Conservation (phyloP, 2,797 vertebrate genomes). For the Rhinogobio ventralis region DNA sequence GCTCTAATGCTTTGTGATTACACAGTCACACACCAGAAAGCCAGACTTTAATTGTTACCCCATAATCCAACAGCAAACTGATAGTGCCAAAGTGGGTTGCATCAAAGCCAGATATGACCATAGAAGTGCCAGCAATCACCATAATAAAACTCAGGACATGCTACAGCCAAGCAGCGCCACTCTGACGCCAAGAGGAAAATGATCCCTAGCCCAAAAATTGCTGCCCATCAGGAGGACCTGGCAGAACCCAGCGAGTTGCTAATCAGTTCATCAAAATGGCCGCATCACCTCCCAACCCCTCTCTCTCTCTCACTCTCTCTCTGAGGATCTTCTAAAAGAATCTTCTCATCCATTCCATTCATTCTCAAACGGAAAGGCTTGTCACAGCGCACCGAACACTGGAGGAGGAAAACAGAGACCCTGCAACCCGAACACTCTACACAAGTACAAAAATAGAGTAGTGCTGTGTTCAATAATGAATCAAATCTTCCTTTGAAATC, state of each 20-base stretch:
- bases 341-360: slow-evolving; percentile 50
- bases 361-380: slow-evolving; percentile 55
- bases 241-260: slow-evolving; percentile 24
- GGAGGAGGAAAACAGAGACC: slow-evolving; percentile 51
- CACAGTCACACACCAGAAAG: slow-evolving; percentile 49
- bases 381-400: slow-evolving; percentile 48
- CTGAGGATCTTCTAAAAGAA: slow-evolving; percentile 51
- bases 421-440: slow-evolving; percentile 4
- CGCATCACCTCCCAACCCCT: slow-evolving; percentile 8
- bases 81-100: slow-evolving; percentile 57
- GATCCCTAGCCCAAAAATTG: slow-evolving; percentile 54
- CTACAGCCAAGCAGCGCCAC: slow-evolving; percentile 42
- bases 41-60: slow-evolving; percentile 60
- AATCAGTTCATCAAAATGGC: slow-evolving; percentile 42
- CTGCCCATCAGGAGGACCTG: slow-evolving; percentile 54
- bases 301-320: not conserved
- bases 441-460: slow-evolving; percentile 58
- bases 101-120: slow-evolving; percentile 52
- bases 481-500: slow-evolving; percentile 58
- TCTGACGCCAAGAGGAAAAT: slow-evolving; percentile 56
- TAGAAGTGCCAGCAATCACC: slow-evolving; percentile 59
- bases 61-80: slow-evolving; percentile 57
- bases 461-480: slow-evolving; percentile 62
- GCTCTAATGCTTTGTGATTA: slow-evolving; percentile 57
- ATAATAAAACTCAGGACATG: slow-evolving; percentile 57